Percentiles rank a stretch among this genome's conserved stretches.
These are phyloP conservation scores for Pardosa pseudoannulata DNA, from an alignment of 2,888 invertebrate genomes.

Conservation along the genomic window DNA sequence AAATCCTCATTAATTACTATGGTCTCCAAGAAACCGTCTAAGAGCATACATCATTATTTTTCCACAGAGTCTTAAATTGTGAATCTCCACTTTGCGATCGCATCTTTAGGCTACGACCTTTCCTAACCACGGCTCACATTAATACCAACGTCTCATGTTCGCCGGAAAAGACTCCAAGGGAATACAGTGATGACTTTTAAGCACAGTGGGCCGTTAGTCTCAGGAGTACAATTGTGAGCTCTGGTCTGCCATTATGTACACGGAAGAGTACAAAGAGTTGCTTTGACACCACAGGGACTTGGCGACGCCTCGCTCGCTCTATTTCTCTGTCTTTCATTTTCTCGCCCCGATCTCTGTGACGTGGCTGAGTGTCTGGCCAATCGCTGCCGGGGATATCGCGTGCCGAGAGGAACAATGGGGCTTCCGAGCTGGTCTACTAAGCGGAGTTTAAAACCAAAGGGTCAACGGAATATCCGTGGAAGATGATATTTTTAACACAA, in stretches of 20 bases:
- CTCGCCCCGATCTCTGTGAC: slow-evolving; percentile 53
- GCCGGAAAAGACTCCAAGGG: slow-evolving; percentile 57
- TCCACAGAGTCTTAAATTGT: slow-evolving; percentile 36
- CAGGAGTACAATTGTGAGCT: slow-evolving; percentile 63
- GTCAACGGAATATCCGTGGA: background rate
- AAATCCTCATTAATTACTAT: background rate
- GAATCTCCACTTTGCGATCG: slow-evolving; percentile 41
- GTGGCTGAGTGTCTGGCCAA: slow-evolving; percentile 29
- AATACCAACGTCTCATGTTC: slow-evolving; percentile 67
- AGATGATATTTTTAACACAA: too few species aligned
- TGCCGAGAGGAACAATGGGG: background rate
- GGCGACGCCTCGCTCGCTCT: slow-evolving; percentile 37
- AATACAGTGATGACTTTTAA: slow-evolving; percentile 66
- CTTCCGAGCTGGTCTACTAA: background rate
- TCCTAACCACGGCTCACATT: slow-evolving; percentile 52
- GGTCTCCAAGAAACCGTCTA: background rate
- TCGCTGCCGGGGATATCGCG: background rate
- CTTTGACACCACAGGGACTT: slow-evolving; percentile 36
- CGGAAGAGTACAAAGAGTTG: slow-evolving; percentile 58
- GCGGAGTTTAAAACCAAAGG: background rate
- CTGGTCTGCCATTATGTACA: slow-evolving; percentile 65
- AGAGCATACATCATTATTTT: slow-evolving; percentile 12
- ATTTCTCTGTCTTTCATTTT: slow-evolving; percentile 51
- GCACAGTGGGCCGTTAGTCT: slow-evolving; percentile 46
- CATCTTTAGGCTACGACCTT: slow-evolving; percentile 36